Conservation (phyloP, 2,888 invertebrate species). For the Biston betularia region DNA sequence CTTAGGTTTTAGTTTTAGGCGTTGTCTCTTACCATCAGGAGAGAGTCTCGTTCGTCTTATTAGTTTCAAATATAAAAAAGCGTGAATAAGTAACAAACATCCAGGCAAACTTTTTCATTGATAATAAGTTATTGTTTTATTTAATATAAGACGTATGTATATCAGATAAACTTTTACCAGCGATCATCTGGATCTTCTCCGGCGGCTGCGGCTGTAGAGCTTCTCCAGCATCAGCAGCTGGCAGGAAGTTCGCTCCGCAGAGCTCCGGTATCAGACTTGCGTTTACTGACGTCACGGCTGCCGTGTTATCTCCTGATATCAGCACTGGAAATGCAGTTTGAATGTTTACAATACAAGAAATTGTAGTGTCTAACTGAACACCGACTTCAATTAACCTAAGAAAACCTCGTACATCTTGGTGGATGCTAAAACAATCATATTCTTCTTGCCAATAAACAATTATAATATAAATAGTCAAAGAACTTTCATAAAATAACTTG, state of each 20-base stretch:
- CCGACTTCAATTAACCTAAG: background rate
- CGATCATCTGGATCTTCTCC: constrained; percentile 85
- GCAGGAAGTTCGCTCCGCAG: constrained; percentile 83
- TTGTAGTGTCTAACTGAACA: background rate
- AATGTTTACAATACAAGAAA: background rate
- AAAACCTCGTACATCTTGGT: background rate
- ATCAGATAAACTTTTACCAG: constrained; percentile 57
- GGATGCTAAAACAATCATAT: too few relatives aligned
- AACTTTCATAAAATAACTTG: background rate
- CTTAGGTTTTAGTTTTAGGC: too few relatives aligned
- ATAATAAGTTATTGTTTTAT: too few relatives aligned
- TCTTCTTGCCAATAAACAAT: too few relatives aligned
- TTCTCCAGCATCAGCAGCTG: constrained; percentile 71
- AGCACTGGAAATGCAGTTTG: constrained; percentile 64
- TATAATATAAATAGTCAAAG: too few relatives aligned
- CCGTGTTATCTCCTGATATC: constrained; percentile 72
- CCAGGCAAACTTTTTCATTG: too few relatives aligned
- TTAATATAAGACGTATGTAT: background rate
- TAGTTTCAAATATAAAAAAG: too few relatives aligned
- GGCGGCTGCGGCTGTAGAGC: constrained; percentile 81
- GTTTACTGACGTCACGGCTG: constrained; percentile 74
- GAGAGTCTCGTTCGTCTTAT: too few relatives aligned
- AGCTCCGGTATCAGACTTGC: constrained; percentile 68
- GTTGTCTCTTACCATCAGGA: too few relatives aligned
- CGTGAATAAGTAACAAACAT: too few relatives aligned